Conservation (phyloP, 1,140 invertebrate species). For the Wasmannia auropunctata region DNA sequence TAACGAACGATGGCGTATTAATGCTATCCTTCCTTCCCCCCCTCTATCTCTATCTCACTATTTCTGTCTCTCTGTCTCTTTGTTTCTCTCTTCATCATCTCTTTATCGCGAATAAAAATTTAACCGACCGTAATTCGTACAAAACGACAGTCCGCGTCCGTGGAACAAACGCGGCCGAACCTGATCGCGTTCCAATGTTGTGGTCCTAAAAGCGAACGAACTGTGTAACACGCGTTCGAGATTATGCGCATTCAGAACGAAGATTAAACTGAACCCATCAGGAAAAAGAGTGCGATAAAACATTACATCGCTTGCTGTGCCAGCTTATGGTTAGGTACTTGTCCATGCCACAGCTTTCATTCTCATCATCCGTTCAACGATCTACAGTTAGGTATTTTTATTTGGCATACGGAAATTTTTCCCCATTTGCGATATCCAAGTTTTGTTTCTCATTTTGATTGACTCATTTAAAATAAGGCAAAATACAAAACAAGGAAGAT, state of each 20-base stretch:
- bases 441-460: not conserved
- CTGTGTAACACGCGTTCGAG: slow-evolving; percentile 32
- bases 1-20: slow-evolving; percentile 40
- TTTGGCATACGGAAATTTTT: not conserved
- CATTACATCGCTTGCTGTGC: slow-evolving; percentile 7
- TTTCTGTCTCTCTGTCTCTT: not conserved
- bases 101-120: slow-evolving; percentile 30
- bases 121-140: not conserved
- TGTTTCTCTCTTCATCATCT: not conserved
- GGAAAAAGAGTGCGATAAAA: slow-evolving; percentile 60
- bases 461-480: not conserved
- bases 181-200: slow-evolving; percentile 18
- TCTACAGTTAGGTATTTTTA: not conserved
- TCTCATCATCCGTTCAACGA: not conserved
- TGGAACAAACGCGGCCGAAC: not conserved
- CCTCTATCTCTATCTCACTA: not conserved
- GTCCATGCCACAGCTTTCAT: not conserved
- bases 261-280: slow-evolving; percentile 50
- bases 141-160: slow-evolving; percentile 15
- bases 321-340: slow-evolving; percentile 18
- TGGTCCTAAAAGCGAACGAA: slow-evolving; percentile 9
- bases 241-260: slow-evolving; percentile 43
- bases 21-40: not conserved
- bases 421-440: not conserved
- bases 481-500: not conserved